Percentiles rank a stretch among this genome's conserved stretches.
Evolutionary conservation across 2,888 invertebrate species (phyloP).

Genomic region (Icerya purchasi): DNA sequence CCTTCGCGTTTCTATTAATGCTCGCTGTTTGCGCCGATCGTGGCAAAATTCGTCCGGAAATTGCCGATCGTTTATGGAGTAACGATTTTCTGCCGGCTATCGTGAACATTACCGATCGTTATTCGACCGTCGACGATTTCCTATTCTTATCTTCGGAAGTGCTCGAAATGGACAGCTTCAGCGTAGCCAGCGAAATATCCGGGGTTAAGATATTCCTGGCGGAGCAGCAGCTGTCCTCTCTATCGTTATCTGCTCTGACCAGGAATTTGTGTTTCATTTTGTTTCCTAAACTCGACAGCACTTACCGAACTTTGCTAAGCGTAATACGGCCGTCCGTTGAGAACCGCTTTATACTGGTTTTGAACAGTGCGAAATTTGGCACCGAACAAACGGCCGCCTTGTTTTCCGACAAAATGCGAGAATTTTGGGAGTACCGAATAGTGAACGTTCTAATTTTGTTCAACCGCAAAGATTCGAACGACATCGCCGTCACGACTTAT

Average conservation of each 20-base stretch:
- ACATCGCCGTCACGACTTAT: conserved; percentile 1
- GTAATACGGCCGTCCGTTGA: background rate
- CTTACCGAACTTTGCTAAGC: background rate
- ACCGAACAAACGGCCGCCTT: too few relatives aligned
- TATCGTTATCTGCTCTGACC: background rate
- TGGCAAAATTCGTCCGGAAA: too few relatives aligned
- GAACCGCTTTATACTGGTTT: conserved; percentile 5
- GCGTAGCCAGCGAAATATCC: background rate
- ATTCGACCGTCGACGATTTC: background rate
- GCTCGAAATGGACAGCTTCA: background rate
- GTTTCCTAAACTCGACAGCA: background rate
- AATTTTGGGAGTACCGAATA: conserved; percentile 6
- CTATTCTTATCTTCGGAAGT: conserved; percentile 6
- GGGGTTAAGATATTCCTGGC: background rate
- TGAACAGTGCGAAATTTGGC: background rate
- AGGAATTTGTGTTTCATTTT: background rate
- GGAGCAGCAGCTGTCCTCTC: background rate
- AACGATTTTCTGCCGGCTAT: background rate
- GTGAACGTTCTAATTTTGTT: conserved; percentile 2
- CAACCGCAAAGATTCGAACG: background rate
- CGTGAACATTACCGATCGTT: background rate
- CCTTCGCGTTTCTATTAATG: too few relatives aligned
- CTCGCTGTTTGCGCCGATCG: too few relatives aligned
- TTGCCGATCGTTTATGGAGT: too few relatives aligned
- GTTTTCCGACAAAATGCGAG: background rate